Percentiles rank a stretch among this genome's conserved stretches.
Evolutionary conservation across 2,797 vertebrate genomes (phyloP).

Genomic region (Chiloscyllium punctatum): DNA sequence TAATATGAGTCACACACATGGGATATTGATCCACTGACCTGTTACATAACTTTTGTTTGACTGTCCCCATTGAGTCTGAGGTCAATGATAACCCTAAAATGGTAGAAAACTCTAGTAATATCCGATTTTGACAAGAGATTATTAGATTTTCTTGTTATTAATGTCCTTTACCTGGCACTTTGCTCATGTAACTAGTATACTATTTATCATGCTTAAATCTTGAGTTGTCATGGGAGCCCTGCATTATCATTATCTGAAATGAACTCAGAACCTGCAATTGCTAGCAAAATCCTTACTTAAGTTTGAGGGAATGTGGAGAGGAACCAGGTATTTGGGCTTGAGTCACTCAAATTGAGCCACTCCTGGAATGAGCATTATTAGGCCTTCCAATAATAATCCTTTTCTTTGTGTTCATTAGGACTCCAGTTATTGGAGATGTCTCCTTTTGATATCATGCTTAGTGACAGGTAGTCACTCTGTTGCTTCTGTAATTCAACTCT

Average conservation of each 20-base stretch:
- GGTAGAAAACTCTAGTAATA: background rate
- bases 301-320: background rate
- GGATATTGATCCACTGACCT: background rate
- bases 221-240: background rate
- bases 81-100: background rate
- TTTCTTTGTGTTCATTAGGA: background rate
- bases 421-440: background rate
- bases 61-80: background rate
- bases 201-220: background rate
- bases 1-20: background rate
- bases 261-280: background rate
- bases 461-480: background rate
- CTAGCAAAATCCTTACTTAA: background rate
- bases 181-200: background rate
- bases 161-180: background rate
- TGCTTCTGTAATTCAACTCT: background rate
- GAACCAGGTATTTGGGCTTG: background rate
- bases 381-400: no score
- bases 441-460: background rate
- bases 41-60: background rate
- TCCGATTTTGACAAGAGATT: background rate
- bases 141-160: background rate
- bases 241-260: background rate
- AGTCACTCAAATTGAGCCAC: background rate
- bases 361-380: background rate